A percentile compares a stretch with the other conserved stretches of the same genome.
Evolutionary conservation across 2,888 invertebrate genomes (phyloP).

Genomic region (Andrena bicolor): DNA sequence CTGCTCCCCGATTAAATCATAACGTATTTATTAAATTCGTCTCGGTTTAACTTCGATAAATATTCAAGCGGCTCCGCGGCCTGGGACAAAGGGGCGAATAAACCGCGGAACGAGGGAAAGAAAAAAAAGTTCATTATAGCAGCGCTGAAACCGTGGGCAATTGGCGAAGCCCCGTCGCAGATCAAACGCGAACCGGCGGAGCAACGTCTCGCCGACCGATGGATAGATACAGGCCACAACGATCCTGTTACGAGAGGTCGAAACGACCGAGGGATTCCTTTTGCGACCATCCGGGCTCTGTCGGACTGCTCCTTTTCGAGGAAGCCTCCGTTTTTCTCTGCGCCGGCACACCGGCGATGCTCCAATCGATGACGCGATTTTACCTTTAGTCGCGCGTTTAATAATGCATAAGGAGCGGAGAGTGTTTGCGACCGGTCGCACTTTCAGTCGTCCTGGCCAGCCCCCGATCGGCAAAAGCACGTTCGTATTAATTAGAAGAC

Average conservation of each 20-base stretch:
- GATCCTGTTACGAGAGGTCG: constrained; percentile 15
- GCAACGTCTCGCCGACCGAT: neutral
- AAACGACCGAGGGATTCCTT: constrained; percentile 10
- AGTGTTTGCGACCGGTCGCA: constrained; percentile 38
- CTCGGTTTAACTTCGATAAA: constrained; percentile 72
- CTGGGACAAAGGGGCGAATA: constrained; percentile 30
- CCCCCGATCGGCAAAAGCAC: constrained; percentile 52
- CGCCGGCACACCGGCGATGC: neutral
- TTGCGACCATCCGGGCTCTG: neutral
- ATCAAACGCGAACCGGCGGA: neutral
- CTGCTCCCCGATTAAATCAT: constrained; percentile 72
- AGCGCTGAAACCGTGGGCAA: constrained; percentile 16
- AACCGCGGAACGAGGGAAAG: neutral
- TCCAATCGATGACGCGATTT: constrained; percentile 37
- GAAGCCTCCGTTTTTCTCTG: neutral
- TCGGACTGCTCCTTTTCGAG: neutral
- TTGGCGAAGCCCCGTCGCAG: neutral
- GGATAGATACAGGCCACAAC: neutral
- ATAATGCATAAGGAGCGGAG: constrained; percentile 49
- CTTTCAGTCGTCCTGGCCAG: constrained; percentile 19
- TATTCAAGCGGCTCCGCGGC: constrained; percentile 52
- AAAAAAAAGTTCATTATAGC: constrained; percentile 36
- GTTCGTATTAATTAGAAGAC: constrained; percentile 78
- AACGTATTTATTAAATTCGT: constrained; percentile 77
- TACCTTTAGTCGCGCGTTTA: constrained; percentile 32